These are phyloP conservation scores for Megalonaias nervosa DNA, from an alignment of 1,140 invertebrate genomes.

Conservation along the genomic window DNA sequence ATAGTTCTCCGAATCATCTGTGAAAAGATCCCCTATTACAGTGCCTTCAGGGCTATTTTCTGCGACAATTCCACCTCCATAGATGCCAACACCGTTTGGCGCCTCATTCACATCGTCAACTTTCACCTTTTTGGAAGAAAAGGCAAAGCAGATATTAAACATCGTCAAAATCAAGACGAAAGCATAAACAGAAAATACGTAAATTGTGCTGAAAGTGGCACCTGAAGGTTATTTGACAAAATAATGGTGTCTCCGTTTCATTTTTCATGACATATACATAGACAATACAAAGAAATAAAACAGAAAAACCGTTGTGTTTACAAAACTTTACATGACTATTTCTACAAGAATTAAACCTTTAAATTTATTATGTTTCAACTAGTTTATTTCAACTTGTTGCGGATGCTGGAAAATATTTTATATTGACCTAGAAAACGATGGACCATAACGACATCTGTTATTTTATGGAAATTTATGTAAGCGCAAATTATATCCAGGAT, in stretches of 20 bases:
- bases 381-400: no score
- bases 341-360: no score
- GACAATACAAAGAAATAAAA: no score
- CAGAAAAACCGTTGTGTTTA: no score
- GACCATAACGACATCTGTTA: no score
- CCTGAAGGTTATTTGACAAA: constrained; percentile 13
- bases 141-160: not conserved
- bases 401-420: no score
- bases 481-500: no score
- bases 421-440: no score
- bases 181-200: not conserved
- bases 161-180: not conserved
- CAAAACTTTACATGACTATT: no score
- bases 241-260: not conserved
- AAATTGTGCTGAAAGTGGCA: constrained; percentile 2
- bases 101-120: constrained; percentile 57
- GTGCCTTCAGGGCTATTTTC: constrained; percentile 48
- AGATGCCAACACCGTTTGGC: constrained; percentile 42
- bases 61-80: constrained; percentile 34
- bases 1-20: constrained; percentile 50
- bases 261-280: constrained; percentile 23
- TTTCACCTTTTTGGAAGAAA: constrained; percentile 37
- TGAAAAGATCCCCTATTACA: constrained; percentile 46
- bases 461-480: no score
- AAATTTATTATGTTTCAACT: no score